Percentiles rank a stretch among this genome's conserved stretches.
Conservation (phyloP, 2,113 vertebrate genomes). For the Aldabrachelys gigantea region DNA sequence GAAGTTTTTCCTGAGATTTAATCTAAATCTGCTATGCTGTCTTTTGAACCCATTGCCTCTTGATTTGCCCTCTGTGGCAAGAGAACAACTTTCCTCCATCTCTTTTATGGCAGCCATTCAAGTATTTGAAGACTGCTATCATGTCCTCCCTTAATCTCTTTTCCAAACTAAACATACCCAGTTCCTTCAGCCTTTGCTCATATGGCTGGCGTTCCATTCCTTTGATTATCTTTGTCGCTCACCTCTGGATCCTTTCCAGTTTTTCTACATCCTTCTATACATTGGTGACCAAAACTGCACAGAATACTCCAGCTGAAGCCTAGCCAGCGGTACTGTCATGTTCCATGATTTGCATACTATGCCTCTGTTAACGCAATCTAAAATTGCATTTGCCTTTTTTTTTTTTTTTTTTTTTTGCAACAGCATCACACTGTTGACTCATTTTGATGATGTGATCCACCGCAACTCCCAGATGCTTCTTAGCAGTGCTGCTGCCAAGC, state of each 20-base stretch:
- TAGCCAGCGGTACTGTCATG: not conserved
- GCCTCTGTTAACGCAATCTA: not conserved
- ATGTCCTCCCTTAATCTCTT: too few relatives aligned
- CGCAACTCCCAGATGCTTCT: too few relatives aligned
- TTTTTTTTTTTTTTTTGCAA: not conserved
- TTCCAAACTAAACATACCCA: too few relatives aligned
- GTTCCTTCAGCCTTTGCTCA: too few relatives aligned
- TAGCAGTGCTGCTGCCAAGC: not conserved
- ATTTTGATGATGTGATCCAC: not conserved
- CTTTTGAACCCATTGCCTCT: not conserved
- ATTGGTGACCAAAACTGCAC: too few relatives aligned
- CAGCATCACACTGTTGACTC: not conserved
- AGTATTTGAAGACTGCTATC: not conserved
- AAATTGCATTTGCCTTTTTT: not conserved
- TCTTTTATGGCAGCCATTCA: not conserved
- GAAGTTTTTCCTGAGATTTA: not conserved
- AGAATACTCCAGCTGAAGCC: not conserved
- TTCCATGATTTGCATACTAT: too few relatives aligned
- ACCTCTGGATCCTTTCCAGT: too few relatives aligned
- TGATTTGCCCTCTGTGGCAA: not conserved
- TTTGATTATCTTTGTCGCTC: too few relatives aligned
- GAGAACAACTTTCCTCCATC: not conserved
- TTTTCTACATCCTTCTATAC: too few relatives aligned
- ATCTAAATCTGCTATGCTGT: not conserved
- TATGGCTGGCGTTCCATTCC: too few relatives aligned